Evolutionary conservation across 2,113 vertebrate species (phyloP), one percentile per base, ranked within the genome.

Genomic region (Gymnobelideus leadbeateri): DNA sequence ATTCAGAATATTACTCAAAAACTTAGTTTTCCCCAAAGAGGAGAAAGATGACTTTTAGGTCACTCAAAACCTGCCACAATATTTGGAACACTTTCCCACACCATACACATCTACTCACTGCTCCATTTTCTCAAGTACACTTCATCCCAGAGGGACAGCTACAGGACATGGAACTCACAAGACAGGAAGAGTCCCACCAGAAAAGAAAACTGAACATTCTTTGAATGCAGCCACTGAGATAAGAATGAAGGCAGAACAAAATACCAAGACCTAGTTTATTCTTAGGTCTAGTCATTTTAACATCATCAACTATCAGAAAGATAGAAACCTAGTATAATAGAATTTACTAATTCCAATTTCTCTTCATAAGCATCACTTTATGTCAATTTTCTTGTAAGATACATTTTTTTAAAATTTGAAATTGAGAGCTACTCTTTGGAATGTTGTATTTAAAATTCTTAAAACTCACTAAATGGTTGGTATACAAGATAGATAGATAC

Each of bases 211-310:
- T 43, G 37, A 84, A 43, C 68, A 84, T 84, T 84, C 37, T 84
- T 84, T 11, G 12, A 52, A 89, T 54, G 0, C 5, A 16, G 84
- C 3, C 16, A 51, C 57, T 11, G 53, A 52, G n/a, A 52, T 89
- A 53, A 52, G 49, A 77, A 51, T 11, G 21, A 50, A 7, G 6
- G 1, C 28, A n/a, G 53, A 3, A 37, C 19, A 47, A 28, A 61
- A 19, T 84, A 31, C 4, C n/a, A 21, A 12, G 31, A 0, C 1
- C 2, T 16, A 1, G 0, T 0, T 0, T 3, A 7, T 24, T 19
- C 47, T 0, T 31, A 21, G 21, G 3, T 21, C 25, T 31, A 16
- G 51, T 28, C 19, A 21, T 55, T 50, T 47, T 26, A 1, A 55
- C 51, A 10, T 3, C 49, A 46, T 5, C 16, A 31, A 52, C 19